Base-by-base conservation (phyloP, 2,888 invertebrate genomes). In the Cephus sareptanus region DNA sequence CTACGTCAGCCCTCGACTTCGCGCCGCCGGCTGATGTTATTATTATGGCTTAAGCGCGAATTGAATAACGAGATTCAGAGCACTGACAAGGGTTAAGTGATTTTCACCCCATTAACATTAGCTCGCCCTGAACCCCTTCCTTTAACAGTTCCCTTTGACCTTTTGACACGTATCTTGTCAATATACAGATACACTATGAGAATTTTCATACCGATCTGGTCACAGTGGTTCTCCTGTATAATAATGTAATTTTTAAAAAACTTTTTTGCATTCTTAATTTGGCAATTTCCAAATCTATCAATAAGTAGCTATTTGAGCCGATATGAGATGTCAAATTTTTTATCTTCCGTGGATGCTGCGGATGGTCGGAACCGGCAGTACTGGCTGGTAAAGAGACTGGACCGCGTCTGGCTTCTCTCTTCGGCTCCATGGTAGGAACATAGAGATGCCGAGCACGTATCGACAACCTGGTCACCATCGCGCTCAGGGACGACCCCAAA, bases 1-100 rank as follows among this genome's bases (percentile, higher is more conserved):
- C 87, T 85, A 86, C 86, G 86, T 89, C 89, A 89, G 88, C 86
- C 85, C 87, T 85, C 83, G 87, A 85, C 85, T 85, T 84, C 68
- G 75, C 77, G 81, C 74, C 77, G 77, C 81, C 40, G 84, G 82
- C 84, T 89, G 87, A 88, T 88, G 85, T 89, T 89, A 87, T 89
- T 89, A 89, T 89, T 89, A 88, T 88, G 85, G 85, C 81, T 86
- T 83, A 82, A 84, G 84, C 84, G 84, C 85, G 85, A 87, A 89
- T 89, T 88, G 87, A 89, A 89, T 88, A 88, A 86, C 86, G 87
- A 84, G 81, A 82, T 84, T 83, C 85, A 80, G 84, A 77, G 79
- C 81, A 83, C 83, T 86, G 87, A 88, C 84, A 84, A 84, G 82
- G 86, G 85, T 86, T 87, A 87, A 88, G 87, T 87, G 88, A 87